Conservation (phyloP, 2,888 invertebrate species). For the Octonoba sinensis region DNA sequence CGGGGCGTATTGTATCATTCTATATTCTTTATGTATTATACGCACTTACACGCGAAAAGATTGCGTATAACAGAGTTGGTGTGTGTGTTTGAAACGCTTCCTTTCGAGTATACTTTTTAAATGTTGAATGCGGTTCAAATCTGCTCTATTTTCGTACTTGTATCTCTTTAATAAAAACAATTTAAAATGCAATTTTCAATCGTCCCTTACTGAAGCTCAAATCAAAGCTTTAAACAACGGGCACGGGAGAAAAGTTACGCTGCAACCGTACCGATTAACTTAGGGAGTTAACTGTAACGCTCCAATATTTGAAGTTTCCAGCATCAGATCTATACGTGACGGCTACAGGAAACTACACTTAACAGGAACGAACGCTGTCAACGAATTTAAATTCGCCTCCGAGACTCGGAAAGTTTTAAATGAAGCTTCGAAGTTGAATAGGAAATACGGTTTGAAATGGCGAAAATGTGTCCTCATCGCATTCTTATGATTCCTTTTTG, state of each 20-base stretch:
- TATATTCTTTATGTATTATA: too few relatives aligned
- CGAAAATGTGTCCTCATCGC: too few relatives aligned
- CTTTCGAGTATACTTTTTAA: too few relatives aligned
- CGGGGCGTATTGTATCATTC: too few relatives aligned
- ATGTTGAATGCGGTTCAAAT: too few relatives aligned
- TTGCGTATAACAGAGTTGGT: too few relatives aligned
- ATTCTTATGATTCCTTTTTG: too few relatives aligned
- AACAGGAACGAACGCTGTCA: slow-evolving; percentile 11
- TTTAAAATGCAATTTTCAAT: too few relatives aligned
- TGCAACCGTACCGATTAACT: slow-evolving; percentile 14
- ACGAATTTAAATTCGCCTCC: slow-evolving; percentile 44
- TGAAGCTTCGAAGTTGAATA: slow-evolving; percentile 4
- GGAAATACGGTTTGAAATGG: background rate
- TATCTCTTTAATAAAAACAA: too few relatives aligned
- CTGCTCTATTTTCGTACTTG: too few relatives aligned
- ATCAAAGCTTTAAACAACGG: slow-evolving; percentile 49
- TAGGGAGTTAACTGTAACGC: slow-evolving; percentile 14
- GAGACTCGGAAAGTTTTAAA: slow-evolving; percentile 33
- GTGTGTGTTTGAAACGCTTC: too few relatives aligned
- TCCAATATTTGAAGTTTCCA: slow-evolving; percentile 53
- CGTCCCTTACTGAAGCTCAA: background rate
- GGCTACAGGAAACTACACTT: slow-evolving; percentile 44
- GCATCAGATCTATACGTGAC: slow-evolving; percentile 22
- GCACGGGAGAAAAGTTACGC: slow-evolving; percentile 25
- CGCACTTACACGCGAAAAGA: too few relatives aligned